Evolutionary conservation across 1,140 invertebrate species (phyloP), one percentile per base, ranked within the genome.

Genomic region (Cherax quadricarinatus): DNA sequence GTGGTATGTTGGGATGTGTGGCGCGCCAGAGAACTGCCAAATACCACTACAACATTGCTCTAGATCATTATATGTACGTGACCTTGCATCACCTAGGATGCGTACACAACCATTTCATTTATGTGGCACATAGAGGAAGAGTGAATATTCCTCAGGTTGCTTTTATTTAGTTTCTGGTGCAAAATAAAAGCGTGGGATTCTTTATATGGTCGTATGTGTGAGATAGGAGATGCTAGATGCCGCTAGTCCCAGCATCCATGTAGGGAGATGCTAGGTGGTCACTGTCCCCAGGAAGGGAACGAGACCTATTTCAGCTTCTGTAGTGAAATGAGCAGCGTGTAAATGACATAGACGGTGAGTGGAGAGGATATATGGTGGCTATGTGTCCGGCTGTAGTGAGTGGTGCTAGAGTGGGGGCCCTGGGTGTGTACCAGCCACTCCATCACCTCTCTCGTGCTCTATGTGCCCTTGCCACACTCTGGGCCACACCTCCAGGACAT

Each of bases 211-310:
- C 62, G 62, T 18, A 18, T 66, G 62, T 21, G 62, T 7, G 62
- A 66, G 21, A 66, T 66, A 66, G 53, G 12, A 48, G 81, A 57
- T 83, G 81, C 81, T 21, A 83, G 62, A 86, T 49, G 62, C 57
- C 57, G 24, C 53, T 21, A 70, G 83, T 10, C 57, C 41, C 83
- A 70, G 57, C 24, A 70, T 70, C 41, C 48, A 62, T 12, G n/a
- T 75, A 30, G 1, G 41, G n/a, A 48, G 86, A 81, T 79, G 78
- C 73, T 80, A 75, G 78, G 51, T 88, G 86, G 75, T 88, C 86
- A 41, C 66, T 81, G 75, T 88, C 78, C 75, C 51, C 53, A 18
- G 10, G 24, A 10, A 18, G 21, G 16, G 21, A 9, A 80, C 49
- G 3, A 21, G 14, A 60, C 57, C 18, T 21, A 70, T 18, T 21